Evolutionary conservation across 2,113 vertebrate species (phyloP).

Genomic region (Scartelaos histophorus): DNA sequence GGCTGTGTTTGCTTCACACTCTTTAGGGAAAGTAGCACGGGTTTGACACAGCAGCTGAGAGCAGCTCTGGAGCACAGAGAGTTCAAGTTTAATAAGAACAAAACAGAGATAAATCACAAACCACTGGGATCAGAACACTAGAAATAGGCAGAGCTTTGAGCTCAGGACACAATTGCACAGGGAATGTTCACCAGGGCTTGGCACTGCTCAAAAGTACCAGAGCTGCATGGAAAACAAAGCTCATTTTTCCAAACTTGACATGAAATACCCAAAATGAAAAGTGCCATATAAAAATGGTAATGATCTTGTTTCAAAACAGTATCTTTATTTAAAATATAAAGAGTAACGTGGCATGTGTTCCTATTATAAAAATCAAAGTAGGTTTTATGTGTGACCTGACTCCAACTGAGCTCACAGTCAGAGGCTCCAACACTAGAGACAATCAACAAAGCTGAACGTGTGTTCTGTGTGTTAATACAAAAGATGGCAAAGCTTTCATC

Average conservation of each 20-base stretch:
- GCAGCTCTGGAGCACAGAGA: constrained; percentile 23
- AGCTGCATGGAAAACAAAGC: no score
- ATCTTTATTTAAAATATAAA: not conserved
- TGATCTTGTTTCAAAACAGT: no score
- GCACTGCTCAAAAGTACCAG: no score
- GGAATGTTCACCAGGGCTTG: not conserved
- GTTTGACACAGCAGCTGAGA: constrained; percentile 13
- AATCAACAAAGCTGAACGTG: constrained; percentile 1
- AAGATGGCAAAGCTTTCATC: not conserved
- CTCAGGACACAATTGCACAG: not conserved
- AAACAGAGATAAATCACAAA: constrained; percentile 9
- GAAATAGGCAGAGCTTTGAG: not conserved
- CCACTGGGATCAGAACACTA: not conserved
- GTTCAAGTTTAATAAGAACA: constrained; percentile 9
- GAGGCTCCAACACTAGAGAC: not conserved
- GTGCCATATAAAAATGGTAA: no score
- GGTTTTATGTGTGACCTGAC: constrained; percentile 1
- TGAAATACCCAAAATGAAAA: no score
- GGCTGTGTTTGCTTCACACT: constrained; percentile 24
- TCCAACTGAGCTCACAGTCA: constrained; percentile 21
- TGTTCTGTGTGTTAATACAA: not conserved
- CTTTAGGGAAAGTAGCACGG: constrained; percentile 28
- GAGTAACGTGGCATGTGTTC: not conserved
- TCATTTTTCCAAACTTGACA: not conserved
- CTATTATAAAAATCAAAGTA: constrained; percentile 18